Conservation (phyloP, 2,888 invertebrate genomes). For the Brachypalpus laphriformis region DNA sequence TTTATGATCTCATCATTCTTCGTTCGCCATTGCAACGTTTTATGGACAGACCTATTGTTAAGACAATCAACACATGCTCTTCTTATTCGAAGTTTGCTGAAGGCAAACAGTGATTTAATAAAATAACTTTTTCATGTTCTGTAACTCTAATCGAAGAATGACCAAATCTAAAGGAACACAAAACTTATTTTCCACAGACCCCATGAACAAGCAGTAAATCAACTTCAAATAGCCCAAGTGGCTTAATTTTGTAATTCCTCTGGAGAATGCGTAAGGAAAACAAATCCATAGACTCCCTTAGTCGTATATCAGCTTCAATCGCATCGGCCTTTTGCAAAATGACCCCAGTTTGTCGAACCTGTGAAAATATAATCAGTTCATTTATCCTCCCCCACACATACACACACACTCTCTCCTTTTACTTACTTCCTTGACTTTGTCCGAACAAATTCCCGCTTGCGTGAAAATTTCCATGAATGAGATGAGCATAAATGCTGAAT, state of each 20-base stretch:
- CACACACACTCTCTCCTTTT: neutral
- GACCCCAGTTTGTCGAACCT: slow-evolving; percentile 76
- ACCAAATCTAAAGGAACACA: neutral
- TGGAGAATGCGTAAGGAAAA: slow-evolving; percentile 78
- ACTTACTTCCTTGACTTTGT: slow-evolving; percentile 75
- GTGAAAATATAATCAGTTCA: slow-evolving; percentile 1
- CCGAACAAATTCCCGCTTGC: slow-evolving; percentile 76
- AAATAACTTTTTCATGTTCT: no score
- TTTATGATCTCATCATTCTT: neutral
- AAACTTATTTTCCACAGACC: no score
- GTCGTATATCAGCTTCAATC: slow-evolving; percentile 77
- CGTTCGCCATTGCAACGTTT: no score
- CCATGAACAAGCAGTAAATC: slow-evolving; percentile 77
- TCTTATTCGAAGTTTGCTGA: no score
- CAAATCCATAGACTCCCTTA: slow-evolving; percentile 77
- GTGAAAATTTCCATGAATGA: slow-evolving; percentile 78
- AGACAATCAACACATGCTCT: no score
- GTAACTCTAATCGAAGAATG: neutral
- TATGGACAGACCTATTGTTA: no score
- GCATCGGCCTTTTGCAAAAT: slow-evolving; percentile 78
- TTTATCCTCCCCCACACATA: neutral
- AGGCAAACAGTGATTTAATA: no score
- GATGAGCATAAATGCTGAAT: slow-evolving; percentile 78
- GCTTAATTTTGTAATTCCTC: slow-evolving; percentile 78
- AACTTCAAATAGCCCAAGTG: slow-evolving; percentile 78